A percentile compares a stretch with the other conserved stretches of the same genome.
Evolutionary conservation across 2,888 invertebrate genomes (phyloP).

Genomic region (Acanthosepion pharaonis): DNA sequence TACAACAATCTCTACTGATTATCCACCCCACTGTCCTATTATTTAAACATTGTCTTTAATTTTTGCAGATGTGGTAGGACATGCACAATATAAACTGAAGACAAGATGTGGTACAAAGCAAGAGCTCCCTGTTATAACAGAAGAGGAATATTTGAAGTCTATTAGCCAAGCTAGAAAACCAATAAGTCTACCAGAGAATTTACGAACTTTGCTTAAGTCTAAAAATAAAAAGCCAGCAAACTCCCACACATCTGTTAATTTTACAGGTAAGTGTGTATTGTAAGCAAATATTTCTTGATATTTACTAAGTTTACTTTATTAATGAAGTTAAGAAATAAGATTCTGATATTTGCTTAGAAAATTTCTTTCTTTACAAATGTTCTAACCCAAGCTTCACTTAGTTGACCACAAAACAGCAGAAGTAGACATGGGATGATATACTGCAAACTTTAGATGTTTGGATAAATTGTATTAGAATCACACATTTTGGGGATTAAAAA

Average conservation of each 20-base stretch:
- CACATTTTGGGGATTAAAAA: too few relatives aligned
- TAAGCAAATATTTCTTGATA: too few relatives aligned
- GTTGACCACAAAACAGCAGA: too few relatives aligned
- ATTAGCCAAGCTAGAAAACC: neutral
- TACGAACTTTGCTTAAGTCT: neutral
- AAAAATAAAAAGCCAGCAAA: neutral
- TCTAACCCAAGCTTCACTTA: too few relatives aligned
- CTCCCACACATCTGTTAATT: neutral
- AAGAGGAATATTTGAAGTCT: slow-evolving; percentile 50
- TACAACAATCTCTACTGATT: too few relatives aligned
- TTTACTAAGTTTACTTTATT: too few relatives aligned
- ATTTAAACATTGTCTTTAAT: neutral
- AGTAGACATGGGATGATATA: too few relatives aligned
- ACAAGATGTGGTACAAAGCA: slow-evolving; percentile 70
- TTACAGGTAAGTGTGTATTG: neutral
- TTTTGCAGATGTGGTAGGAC: slow-evolving; percentile 57
- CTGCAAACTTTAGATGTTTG: too few relatives aligned
- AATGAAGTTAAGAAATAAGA: too few relatives aligned
- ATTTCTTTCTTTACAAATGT: too few relatives aligned
- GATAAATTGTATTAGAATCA: too few relatives aligned
- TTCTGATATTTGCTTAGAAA: too few relatives aligned
- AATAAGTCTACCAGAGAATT: neutral
- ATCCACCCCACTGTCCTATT: neutral
- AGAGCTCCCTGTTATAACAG: slow-evolving; percentile 62
- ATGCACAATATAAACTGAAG: slow-evolving; percentile 59